Base-by-base conservation (phyloP, 1,140 invertebrate species). In the Thereuonema tuberculata region DNA sequence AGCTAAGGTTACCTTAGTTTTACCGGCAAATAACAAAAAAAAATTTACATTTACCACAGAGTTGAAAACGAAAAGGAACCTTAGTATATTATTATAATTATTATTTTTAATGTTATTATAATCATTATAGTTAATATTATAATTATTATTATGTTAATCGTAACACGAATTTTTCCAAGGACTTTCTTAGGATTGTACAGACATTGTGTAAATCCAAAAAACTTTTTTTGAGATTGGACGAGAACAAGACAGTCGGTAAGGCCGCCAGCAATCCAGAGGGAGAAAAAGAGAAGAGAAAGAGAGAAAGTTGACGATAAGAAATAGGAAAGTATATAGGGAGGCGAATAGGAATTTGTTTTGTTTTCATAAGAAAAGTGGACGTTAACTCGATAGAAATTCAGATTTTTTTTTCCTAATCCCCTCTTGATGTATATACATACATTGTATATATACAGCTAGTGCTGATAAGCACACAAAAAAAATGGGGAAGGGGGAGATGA, bases 31-130 rank as follows among this genome's bases (percentile, higher is more conserved):
- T n/a, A n/a, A n/a, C n/a, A n/a, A n/a, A n/a, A n/a, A n/a, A n/a
- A n/a, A n/a, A n/a, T n/a, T n/a, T n/a, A 50, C 48, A 50, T 24
- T 50, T 50, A 50, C 48, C 48, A 50, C 48, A 50, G 5, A 37
- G 17, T 12, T 50, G 24, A 20, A 50, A 50, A 50, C 48, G 21
- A 24, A 37, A 50, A 50, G 48, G 48, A 50, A 50, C 48, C 48
- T 21, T 21, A 12, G 17, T 50, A 50, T 9, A 24, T 24, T 50
- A 12, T 21, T 50, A 12, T 50, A 12, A 43, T 43, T 12, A 12
- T 43, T 12, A 12, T 12, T 43, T n/a, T 12, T 43, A 43, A 43
- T 43, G n/a, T 43, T 12, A 43, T 43, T 43, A 12, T 43, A 43
- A 12, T 43, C n/a, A 12, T 43, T 43, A 43, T 43, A 12, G 37